Conservation (phyloP, 1,140 invertebrate species). For the Diabrotica virgifera region DNA sequence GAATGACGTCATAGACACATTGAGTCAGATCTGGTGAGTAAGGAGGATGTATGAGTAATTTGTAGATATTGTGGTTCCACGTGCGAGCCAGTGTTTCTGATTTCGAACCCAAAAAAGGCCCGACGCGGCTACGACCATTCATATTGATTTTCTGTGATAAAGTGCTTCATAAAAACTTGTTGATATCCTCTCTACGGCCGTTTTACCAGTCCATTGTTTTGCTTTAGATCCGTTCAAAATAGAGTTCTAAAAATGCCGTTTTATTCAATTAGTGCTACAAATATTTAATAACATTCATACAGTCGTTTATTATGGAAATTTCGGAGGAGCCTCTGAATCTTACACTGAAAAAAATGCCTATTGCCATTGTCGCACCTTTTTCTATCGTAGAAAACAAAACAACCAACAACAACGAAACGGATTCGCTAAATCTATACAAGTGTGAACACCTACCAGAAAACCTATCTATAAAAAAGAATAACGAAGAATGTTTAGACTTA, state of each 20-base stretch:
- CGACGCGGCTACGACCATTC: conserved; percentile 44
- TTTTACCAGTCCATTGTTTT: not conserved
- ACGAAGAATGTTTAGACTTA: conserved; percentile 29
- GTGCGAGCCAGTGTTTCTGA: conserved; percentile 44
- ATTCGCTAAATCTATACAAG: conserved; percentile 22
- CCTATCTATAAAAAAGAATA: conserved; percentile 38
- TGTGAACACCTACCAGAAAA: conserved; percentile 36
- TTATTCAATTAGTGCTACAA: not conserved
- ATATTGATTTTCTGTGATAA: conserved; percentile 51
- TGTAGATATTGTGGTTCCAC: no score
- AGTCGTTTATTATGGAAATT: conserved; percentile 32
- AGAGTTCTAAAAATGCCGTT: not conserved
- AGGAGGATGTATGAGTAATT: no score
- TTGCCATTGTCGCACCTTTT: conserved; percentile 46
- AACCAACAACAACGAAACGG: conserved; percentile 25
- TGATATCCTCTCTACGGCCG: conserved; percentile 45
- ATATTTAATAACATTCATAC: not conserved
- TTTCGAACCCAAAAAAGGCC: conserved; percentile 47
- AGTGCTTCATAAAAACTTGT: conserved; percentile 50
- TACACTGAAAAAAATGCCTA: conserved; percentile 51
- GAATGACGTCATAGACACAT: no score
- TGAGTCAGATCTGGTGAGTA: no score
- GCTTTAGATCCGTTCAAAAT: conserved; percentile 1
- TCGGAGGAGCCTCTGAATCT: conserved; percentile 49
- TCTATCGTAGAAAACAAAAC: conserved; percentile 31